Evolutionary conservation across 2,888 invertebrate genomes (phyloP), one percentile per base, ranked within the genome.

Genomic region (Chesias legatella): DNA sequence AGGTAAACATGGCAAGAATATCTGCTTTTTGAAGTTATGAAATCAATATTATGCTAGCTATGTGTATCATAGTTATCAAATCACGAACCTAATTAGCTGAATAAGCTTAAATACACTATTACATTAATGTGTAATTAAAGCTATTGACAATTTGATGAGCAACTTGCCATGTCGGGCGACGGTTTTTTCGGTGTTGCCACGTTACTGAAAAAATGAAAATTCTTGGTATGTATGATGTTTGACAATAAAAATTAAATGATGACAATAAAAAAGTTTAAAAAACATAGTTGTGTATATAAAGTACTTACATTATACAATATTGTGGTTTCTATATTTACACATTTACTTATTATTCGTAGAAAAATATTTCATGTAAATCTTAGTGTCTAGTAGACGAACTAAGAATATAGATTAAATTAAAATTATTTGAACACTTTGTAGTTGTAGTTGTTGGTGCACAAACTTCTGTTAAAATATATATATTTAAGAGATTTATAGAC

Each of bases 401-500:
- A 46, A 32, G 36, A 43, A 42, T 46, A 48, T 53, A 53, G 41
- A 44, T 27, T 52, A 47, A 56, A 50, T 43, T 13, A 44, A 53
- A 50, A 53, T 34, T 22, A 52, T 52, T 51, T 56, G 37, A 72
- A 74, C 83, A 84, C 81, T 77, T 58, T 49, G 79, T 84, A 85
- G 82, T 42, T 39, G 77, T 84, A 86, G 85, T 66, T 72, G 83
- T 85, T 84, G 68, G 67, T 77, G 83, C 85, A 84, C 85, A 77
- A 70, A 64, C 61, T 77, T 80, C 44, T 72, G 77, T 82, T 80
- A 70, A 44, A 17, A 17, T 17, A 17, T 17, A 17, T 17, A 17
- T 3, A 50, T 34, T 28, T 63, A 62, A 68, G 61, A 63, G 52
- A 56, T 67, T 68, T 63, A 60, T 46, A 50, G 40, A 43, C 43